Percentiles rank a stretch among this genome's conserved stretches.
These are phyloP conservation scores for Lasioglossum lativentre DNA, from an alignment of 2,888 invertebrate species.

Conservation along the genomic window DNA sequence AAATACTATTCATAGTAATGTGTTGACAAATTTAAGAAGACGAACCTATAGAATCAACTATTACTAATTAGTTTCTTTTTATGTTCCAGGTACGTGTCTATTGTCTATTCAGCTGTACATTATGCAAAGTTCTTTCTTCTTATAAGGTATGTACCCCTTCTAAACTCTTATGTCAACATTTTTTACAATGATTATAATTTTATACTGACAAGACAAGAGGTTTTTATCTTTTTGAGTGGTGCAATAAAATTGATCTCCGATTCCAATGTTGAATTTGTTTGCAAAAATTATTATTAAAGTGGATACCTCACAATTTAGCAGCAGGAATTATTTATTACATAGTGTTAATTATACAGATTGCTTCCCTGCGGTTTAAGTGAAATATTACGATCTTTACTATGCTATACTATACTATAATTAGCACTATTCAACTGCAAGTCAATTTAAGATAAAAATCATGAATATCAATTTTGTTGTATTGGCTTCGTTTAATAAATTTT, in stretches of 20 bases:
- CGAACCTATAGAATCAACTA: too few relatives aligned
- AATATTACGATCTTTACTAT: too few relatives aligned
- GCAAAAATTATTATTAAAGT: not conserved
- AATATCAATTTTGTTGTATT: not conserved
- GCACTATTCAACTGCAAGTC: not conserved
- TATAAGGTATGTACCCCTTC: not conserved
- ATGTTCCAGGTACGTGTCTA: too few relatives aligned
- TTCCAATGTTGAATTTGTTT: not conserved
- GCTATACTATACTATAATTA: too few relatives aligned
- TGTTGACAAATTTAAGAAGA: too few relatives aligned
- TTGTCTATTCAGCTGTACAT: not conserved
- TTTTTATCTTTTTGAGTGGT: not conserved
- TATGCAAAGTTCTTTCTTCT: not conserved
- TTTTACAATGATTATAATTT: too few relatives aligned
- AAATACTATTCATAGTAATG: too few relatives aligned
- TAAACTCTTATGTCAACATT: not conserved
- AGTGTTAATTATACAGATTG: too few relatives aligned
- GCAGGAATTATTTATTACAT: not conserved
- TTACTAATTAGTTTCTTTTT: too few relatives aligned
- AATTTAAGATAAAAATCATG: not conserved
- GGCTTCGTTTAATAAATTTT: not conserved
- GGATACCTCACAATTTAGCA: too few relatives aligned
- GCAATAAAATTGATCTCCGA: too few relatives aligned
- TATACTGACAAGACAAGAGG: not conserved
- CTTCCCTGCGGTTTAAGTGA: too few relatives aligned